phyloP scores from a whole-genome alignment of 2,113 vertebrate genomes.

The Chauna torquata region DNA sequence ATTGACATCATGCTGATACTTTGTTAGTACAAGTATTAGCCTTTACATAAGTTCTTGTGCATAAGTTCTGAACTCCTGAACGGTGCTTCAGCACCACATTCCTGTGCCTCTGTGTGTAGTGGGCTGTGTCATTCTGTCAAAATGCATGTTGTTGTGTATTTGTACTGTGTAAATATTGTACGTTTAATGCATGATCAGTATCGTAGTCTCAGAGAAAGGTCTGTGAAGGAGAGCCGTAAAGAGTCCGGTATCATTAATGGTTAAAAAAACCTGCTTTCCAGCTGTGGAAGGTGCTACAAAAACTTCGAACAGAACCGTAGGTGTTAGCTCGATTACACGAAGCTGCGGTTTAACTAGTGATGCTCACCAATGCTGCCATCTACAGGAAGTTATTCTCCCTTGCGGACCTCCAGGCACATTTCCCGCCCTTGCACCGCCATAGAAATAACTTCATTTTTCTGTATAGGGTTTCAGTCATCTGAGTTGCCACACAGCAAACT shows the following conservation, averaged over 20 bases:
- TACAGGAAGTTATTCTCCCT: neutral
- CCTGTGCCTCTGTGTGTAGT: neutral
- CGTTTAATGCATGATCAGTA: neutral
- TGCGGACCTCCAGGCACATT: neutral
- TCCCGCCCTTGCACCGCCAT: neutral
- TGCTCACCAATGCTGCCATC: slow-evolving; percentile 37
- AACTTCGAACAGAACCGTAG: rapidly evolving
- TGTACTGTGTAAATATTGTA: neutral
- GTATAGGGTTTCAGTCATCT: neutral
- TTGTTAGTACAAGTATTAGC: neutral
- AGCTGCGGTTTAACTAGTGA: neutral
- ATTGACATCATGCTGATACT: neutral
- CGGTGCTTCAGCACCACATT: neutral
- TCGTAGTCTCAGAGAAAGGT: neutral
- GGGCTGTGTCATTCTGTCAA: neutral
- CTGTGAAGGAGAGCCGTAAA: neutral
- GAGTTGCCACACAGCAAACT: neutral
- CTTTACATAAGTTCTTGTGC: neutral
- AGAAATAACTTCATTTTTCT: neutral
- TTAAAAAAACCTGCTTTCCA: rapidly evolving
- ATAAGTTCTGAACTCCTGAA: neutral
- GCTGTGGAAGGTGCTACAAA: neutral
- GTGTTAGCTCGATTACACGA: rapidly evolving
- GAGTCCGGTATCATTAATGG: neutral
- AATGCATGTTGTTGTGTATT: neutral